These are phyloP conservation scores for Batillaria attramentaria DNA, from an alignment of 1,140 invertebrate species.

Conservation along the genomic window DNA sequence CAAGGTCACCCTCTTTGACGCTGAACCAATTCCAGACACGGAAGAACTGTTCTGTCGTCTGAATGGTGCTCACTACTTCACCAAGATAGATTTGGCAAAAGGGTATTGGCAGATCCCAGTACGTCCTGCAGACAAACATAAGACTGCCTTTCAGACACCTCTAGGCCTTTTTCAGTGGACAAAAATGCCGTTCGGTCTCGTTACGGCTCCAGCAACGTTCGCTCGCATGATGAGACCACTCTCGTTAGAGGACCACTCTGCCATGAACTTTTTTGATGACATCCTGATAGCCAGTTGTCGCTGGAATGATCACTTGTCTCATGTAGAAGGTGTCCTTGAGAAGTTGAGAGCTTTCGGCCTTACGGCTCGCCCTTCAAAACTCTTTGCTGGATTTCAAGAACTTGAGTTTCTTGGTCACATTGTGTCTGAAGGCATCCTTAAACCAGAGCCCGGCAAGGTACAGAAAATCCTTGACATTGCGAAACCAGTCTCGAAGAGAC, in stretches of 20 bases:
- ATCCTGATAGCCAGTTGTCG: background rate
- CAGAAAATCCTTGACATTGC: no score
- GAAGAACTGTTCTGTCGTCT: constrained; percentile 41
- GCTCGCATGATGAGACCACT: constrained; percentile 53
- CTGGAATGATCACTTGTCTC: constrained; percentile 1
- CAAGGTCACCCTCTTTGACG: constrained; percentile 36
- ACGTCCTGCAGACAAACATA: background rate
- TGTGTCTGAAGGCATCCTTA: no score
- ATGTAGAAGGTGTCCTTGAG: background rate
- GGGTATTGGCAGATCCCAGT: constrained; percentile 37
- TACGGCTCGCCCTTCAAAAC: no score
- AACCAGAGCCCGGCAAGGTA: no score
- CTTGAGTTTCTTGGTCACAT: no score
- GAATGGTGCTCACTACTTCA: background rate
- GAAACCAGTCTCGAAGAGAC: no score
- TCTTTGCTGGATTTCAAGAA: no score
- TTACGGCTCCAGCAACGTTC: constrained; percentile 31
- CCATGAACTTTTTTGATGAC: constrained; percentile 24
- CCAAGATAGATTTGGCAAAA: constrained; percentile 35
- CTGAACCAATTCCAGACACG: constrained; percentile 40
- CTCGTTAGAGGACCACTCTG: constrained; percentile 44
- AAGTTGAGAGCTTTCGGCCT: no score
- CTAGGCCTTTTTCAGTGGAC: constrained; percentile 27
- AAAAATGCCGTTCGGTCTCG: constrained; percentile 39
- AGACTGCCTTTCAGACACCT: constrained; percentile 28